phyloP scores from a whole-genome alignment of 2,113 vertebrate genomes.

The Sclerurus mexicanus region DNA sequence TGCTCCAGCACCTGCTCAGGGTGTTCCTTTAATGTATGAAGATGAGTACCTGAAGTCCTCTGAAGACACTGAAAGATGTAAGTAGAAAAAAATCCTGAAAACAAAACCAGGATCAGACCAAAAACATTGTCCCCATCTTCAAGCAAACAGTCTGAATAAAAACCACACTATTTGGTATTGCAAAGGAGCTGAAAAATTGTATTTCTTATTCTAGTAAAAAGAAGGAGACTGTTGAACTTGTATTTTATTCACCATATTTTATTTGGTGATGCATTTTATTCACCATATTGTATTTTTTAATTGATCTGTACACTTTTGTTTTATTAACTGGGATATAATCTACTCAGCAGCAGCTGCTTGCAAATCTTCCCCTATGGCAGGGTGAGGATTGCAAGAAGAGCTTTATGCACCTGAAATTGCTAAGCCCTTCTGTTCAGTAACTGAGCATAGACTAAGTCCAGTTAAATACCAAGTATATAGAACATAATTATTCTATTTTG shows the following conservation, averaged over 20 bases:
- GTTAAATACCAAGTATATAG: neutral
- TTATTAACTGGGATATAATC: neutral
- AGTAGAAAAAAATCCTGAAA: no score
- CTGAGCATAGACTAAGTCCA: neutral
- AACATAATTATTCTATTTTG: neutral
- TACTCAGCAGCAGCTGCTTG: neutral
- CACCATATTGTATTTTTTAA: neutral
- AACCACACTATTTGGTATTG: accelerated
- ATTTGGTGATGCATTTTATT: neutral
- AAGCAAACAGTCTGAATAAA: neutral
- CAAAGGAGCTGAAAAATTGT: neutral
- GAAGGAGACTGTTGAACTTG: neutral
- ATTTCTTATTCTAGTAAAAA: neutral
- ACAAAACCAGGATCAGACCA: neutral
- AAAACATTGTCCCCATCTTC: neutral
- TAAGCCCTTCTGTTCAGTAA: neutral
- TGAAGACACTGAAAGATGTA: neutral
- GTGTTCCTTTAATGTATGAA: neutral
- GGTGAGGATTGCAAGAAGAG: neutral
- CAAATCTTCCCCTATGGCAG: neutral
- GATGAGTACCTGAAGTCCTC: neutral
- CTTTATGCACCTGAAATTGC: neutral
- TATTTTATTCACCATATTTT: neutral
- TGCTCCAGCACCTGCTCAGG: neutral
- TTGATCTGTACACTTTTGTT: neutral